phyloP scores from a whole-genome alignment of 2,113 vertebrate genomes.

The Aythya baeri region DNA sequence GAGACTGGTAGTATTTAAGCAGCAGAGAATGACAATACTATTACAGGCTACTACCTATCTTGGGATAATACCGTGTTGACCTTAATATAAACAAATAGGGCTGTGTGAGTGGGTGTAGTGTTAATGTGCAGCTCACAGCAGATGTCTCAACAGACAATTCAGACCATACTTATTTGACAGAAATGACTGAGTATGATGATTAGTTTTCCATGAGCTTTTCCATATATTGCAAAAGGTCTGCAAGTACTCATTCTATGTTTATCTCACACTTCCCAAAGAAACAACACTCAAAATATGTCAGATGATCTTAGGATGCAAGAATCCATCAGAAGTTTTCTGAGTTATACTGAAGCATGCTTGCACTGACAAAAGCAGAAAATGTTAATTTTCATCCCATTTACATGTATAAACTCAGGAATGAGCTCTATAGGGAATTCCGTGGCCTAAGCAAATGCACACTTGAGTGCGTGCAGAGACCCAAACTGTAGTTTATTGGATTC shows the following conservation, averaged over 20 bases:
- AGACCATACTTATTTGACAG: not conserved
- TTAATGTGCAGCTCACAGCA: constrained; percentile 18
- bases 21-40: not conserved
- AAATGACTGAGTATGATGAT: constrained; percentile 14
- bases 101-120: not conserved
- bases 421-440: constrained; percentile 48
- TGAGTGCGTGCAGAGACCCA: constrained; percentile 39
- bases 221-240: constrained; percentile 28
- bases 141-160: constrained; percentile 4
- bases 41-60: not conserved
- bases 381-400: constrained; percentile 61
- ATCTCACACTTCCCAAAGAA: constrained; percentile 23
- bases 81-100: not conserved
- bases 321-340: constrained; percentile 63
- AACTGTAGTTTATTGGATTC: constrained; percentile 45
- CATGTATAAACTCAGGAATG: constrained; percentile 57
- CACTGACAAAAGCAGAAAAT: constrained; percentile 64
- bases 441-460: constrained; percentile 53
- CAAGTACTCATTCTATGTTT: constrained; percentile 20
- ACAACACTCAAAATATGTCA: constrained; percentile 36
- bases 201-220: not conserved
- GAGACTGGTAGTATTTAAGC: not conserved
- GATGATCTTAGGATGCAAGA: constrained; percentile 55
- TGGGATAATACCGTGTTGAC: not conserved
- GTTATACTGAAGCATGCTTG: constrained; percentile 51